A percentile compares a stretch with the other conserved stretches of the same genome.
Conservation (phyloP, 2,113 vertebrate species). For the Barbus barbus region DNA sequence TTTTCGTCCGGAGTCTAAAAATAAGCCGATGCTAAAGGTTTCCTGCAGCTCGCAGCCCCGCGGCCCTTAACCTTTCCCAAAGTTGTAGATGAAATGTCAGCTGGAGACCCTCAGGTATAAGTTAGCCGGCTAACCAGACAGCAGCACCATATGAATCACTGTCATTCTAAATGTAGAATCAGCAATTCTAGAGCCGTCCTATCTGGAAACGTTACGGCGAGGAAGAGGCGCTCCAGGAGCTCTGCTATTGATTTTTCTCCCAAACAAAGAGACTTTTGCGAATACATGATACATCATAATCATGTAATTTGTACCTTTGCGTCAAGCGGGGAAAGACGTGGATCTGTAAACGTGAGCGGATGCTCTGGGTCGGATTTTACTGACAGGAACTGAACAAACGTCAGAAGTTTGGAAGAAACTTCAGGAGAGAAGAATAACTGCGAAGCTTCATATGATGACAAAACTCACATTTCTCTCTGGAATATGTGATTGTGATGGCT, state of each 20-base stretch:
- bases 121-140: constrained; percentile 56
- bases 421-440: too few species aligned
- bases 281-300: constrained; percentile 86
- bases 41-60: constrained; percentile 54
- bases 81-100: constrained; percentile 70
- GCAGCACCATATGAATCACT: constrained; percentile 74
- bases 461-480: too few species aligned
- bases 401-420: not conserved
- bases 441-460: not conserved
- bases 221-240: constrained; percentile 64
- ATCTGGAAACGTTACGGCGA: constrained; percentile 66
- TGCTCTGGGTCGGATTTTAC: not conserved
- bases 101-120: constrained; percentile 69
- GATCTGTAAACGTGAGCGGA: constrained; percentile 58
- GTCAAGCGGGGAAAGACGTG: constrained; percentile 70
- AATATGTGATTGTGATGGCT: not conserved
- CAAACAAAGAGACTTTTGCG: constrained; percentile 81
- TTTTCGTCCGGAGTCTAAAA: constrained; percentile 57
- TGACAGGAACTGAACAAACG: not conserved
- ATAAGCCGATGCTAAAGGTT: constrained; percentile 59
- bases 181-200: constrained; percentile 72
- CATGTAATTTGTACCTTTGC: constrained; percentile 81
- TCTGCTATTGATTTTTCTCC: constrained; percentile 77
- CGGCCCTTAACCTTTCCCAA: constrained; percentile 67
- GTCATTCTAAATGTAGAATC: constrained; percentile 75